Base-by-base conservation (phyloP, 2,888 invertebrate species). In the Myopa tessellatipennis region DNA sequence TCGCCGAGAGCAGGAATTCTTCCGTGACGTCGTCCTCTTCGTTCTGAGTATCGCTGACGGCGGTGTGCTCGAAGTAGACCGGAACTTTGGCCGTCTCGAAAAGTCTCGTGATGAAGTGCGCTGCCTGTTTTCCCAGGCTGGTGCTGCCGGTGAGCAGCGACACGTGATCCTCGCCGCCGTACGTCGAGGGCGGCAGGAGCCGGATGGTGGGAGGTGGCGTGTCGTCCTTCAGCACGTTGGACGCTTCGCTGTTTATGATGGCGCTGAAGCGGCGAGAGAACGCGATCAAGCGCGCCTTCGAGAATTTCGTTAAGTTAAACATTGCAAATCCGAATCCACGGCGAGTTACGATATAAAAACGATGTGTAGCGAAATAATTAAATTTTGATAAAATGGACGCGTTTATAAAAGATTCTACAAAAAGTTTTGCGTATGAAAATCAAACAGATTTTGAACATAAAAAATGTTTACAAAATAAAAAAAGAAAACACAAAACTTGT, bases 81-180 rank as follows among this genome's bases (percentile, higher is more conserved):
- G 87, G 87, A 8, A 86, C 85, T 6, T 83, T 81, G 18, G 85
- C 78, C 6, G 82, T 82, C 36, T 78, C 75, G 61, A 87, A 79
- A 61, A 87, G 78, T 0, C 82, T 80, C 6, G 69, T 76, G 5
- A 87, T 84, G 76, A 83, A 86, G 3, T 80, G 73, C 55, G 83
- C 83, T 2, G 85, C 86, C 80, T 83, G 80, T 34, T 82, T 75
- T 2, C 85, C 86, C 61, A 86, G 82, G 0, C 81, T 78, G 0
- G 82, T 81, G 1, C 79, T 72, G 7, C 85, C 86, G 0, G 84
- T 84, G 0, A 86, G 78, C 74, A 87, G 74, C 2, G 85, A 83
- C 1, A 85, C 83, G 6, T 81, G 79, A 12, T 83, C 82, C 45
- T 83, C 80, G 1, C 87, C 87, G 0, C 86, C 86, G 36, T 87